Evolutionary conservation across 2,113 vertebrate genomes (phyloP), one percentile per base, ranked within the genome.

Genomic region (Chlorodrepanis virens): DNA sequence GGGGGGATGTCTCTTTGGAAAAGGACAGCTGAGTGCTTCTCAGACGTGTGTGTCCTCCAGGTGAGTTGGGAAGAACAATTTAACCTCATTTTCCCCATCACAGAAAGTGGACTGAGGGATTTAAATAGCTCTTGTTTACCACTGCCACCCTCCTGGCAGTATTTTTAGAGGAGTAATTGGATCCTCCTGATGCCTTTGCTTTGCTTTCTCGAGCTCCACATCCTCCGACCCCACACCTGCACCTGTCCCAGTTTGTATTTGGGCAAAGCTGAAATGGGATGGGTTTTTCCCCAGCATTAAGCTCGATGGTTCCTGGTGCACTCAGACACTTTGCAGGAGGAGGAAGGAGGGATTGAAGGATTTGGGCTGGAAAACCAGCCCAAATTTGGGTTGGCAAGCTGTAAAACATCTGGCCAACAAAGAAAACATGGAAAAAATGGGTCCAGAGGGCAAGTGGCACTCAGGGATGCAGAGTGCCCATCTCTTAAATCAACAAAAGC

Each of bases 91-190:
- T 77, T 89, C 69, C 72, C 69, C 83, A 33, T 2, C 10, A 9
- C 56, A 60, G 40, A 78, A 61, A 90, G 85, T 3, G 22, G 69
- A 64, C 7, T 2, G 3, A 7, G 19, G 69, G 92, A 89, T 93
- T 87, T 63, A 93, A 94, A 91, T 82, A 93, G 87, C 82, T 87
- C 90, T 42, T 89, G 84, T 95, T 94, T 96, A 93, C 85, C 87
- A 59, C 54, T 8, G 8, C 71, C 78, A 60, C 63, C 19, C 77
- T 57, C 89, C 52, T 12, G 1, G 83, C 28, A 35, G 92, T 94
- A 95, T 97, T 96, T 96, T 91, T 96, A 94, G 96, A 71, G 74
- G 25, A 10, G 96, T 90, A 94, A 94, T 6, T 6, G 15, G 92
- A 97, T 92, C 87, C 90, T 45, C 77, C 21, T 2, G 3, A 37